Percentiles rank a stretch among this genome's conserved stretches.
These are phyloP conservation scores for Otocyon megalotis DNA, from an alignment of 2,113 vertebrate species.

Conservation along the genomic window DNA sequence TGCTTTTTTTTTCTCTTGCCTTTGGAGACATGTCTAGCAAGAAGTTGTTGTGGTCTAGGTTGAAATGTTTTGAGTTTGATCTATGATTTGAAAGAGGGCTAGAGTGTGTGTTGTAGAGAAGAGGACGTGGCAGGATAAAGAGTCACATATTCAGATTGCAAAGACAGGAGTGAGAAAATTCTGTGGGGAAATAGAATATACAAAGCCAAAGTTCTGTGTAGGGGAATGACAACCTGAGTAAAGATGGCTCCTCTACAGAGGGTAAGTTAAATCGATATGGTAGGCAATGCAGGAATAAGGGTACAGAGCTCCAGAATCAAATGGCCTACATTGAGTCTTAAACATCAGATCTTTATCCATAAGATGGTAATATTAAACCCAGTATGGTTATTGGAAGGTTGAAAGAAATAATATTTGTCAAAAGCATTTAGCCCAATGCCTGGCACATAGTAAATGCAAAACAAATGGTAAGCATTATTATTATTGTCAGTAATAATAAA, in stretches of 20 bases:
- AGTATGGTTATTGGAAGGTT: accelerated
- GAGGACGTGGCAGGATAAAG: not conserved
- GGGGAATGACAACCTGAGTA: too few species aligned
- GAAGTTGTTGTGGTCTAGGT: not conserved
- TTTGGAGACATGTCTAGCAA: not conserved
- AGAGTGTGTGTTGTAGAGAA: not conserved
- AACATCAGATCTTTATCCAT: not conserved
- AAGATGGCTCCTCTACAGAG: not conserved
- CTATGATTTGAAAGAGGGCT: not conserved
- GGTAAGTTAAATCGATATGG: accelerated
- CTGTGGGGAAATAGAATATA: not conserved
- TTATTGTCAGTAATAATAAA: not conserved
- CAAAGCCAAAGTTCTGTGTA: not conserved
- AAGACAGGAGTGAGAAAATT: not conserved
- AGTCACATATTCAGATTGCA: not conserved
- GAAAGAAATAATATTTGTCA: not conserved
- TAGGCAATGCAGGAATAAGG: not conserved
- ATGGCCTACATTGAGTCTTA: accelerated
- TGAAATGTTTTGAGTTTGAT: not conserved
- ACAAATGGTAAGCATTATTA: not conserved
- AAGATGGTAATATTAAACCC: too few species aligned
- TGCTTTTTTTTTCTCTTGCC: not conserved
- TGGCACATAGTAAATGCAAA: not conserved
- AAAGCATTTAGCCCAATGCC: not conserved
- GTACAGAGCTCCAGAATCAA: not conserved